phyloP scores from a whole-genome alignment of 1,140 invertebrate species.

The Saccostrea echinata region DNA sequence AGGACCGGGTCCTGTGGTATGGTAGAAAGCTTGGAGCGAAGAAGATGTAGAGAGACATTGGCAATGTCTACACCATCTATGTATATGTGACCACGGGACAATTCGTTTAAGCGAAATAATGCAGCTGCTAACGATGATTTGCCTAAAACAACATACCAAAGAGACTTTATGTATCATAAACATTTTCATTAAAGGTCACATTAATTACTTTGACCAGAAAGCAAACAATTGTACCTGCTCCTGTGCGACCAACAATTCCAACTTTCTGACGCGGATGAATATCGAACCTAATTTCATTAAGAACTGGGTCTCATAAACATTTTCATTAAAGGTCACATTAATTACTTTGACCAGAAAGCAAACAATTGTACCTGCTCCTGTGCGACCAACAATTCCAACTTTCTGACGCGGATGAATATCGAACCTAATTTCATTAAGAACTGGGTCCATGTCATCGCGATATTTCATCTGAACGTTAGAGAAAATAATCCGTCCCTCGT shows the following conservation, averaged over 20 bases:
- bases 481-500: slow-evolving; percentile 75
- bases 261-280: slow-evolving; percentile 82
- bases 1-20: slow-evolving; percentile 80
- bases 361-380: slow-evolving; percentile 62
- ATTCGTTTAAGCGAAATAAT: slow-evolving; percentile 81
- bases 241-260: slow-evolving; percentile 74
- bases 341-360: not conserved
- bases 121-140: slow-evolving; percentile 81
- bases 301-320: slow-evolving; percentile 56
- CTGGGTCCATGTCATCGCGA: slow-evolving; percentile 56
- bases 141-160: slow-evolving; percentile 76
- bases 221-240: slow-evolving; percentile 59
- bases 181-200: not conserved
- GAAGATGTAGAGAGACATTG: slow-evolving; percentile 62
- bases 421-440: slow-evolving; percentile 56
- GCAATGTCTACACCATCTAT: slow-evolving; percentile 70
- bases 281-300: slow-evolving; percentile 56
- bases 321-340: too few species aligned
- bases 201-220: not conserved
- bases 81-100: slow-evolving; percentile 67
- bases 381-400: slow-evolving; percentile 79
- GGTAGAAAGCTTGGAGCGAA: slow-evolving; percentile 70
- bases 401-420: slow-evolving; percentile 80
- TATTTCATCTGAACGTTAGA: slow-evolving; percentile 60
- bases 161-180: not conserved